Conservation (phyloP, 2,113 vertebrate species). For the Hyperoodon ampullatus region DNA sequence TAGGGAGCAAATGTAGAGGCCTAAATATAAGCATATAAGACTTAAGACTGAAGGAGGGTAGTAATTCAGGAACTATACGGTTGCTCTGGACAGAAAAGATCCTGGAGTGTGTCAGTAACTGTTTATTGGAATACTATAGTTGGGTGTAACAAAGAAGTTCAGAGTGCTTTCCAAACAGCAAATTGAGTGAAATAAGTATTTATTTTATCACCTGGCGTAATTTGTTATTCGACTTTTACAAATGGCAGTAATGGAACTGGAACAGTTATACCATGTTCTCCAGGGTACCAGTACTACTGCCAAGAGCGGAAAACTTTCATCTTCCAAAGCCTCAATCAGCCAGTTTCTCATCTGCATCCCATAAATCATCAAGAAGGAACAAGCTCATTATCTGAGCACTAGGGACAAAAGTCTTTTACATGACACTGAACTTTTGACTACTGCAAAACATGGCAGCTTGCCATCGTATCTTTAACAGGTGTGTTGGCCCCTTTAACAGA, state of each 20-base stretch:
- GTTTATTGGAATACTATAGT: not conserved
- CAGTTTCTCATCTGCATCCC: slow-evolving; percentile 75
- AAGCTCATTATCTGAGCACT: slow-evolving; percentile 79
- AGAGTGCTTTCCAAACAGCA: slow-evolving; percentile 3
- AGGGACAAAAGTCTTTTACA: slow-evolving; percentile 79
- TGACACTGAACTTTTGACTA: slow-evolving; percentile 79
- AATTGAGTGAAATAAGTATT: slow-evolving; percentile 61
- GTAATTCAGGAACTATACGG: not conserved
- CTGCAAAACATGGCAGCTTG: slow-evolving; percentile 55
- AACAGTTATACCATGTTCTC: slow-evolving; percentile 65
- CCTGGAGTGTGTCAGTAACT: not conserved
- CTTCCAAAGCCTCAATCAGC: slow-evolving; percentile 76
- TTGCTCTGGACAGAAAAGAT: not conserved
- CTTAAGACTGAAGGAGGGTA: not conserved
- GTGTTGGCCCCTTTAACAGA: slow-evolving; percentile 50
- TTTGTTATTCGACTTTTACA: slow-evolving; percentile 66
- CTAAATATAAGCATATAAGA: not conserved
- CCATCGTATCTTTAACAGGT: slow-evolving; percentile 63
- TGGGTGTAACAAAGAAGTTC: slow-evolving; percentile 39
- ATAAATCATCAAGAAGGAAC: slow-evolving; percentile 78
- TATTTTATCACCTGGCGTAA: slow-evolving; percentile 73
- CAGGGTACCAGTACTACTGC: slow-evolving; percentile 54
- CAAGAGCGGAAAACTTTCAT: slow-evolving; percentile 76
- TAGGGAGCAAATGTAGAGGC: not conserved
- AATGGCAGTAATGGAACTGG: slow-evolving; percentile 61